Base-by-base conservation (phyloP, 2,888 invertebrate species). In the Leptarthrus brevirostris region DNA sequence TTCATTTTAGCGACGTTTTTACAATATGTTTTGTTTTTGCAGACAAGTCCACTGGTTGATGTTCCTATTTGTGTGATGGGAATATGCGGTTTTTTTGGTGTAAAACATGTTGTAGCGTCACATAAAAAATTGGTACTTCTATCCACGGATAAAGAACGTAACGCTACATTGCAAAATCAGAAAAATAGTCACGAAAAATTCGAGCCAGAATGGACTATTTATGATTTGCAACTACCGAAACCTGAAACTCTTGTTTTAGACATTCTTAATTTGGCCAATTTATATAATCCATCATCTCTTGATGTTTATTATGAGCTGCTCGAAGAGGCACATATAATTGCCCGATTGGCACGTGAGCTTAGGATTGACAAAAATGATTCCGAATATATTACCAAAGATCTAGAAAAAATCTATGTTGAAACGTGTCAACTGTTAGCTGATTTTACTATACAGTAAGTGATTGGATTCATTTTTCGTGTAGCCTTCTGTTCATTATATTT, bases 251-350 rank as follows among this genome's bases (percentile, higher is more conserved):
- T 93, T 6, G 91, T 91, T 80, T 87, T 88, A 73, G 93, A 93
- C 80, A 89, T 93, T 79, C 87, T 90, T 58, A 88, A 90, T 77
- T 88, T 91, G 40, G 92, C 91, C 0, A 88, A 88, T 74, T 87
- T 88, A 52, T 90, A 91, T 80, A 87, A 89, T 72, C 87, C 87
- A 71, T 87, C 89, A 0, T 90, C 90, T 77, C 88, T 90, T 1
- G 87, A 89, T 44, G 91, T 91, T 1, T 93, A 92, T 80, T 87
- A 89, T 74, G 91, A 92, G 82, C 85, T 94, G 72, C 84, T 93
- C 80, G 89, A 89, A 78, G 93, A 93, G 83, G 91, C 91, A 3
- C 91, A 92, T 80, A 87, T 91, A 77, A 88, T 92, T 78, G 83
- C 93, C 16, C 84, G 89, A 2, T 77, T 80, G 44, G 80, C 54